Base-by-base conservation (phyloP, 2,113 vertebrate genomes). In the Sinocyclocheilus rhinocerous region DNA sequence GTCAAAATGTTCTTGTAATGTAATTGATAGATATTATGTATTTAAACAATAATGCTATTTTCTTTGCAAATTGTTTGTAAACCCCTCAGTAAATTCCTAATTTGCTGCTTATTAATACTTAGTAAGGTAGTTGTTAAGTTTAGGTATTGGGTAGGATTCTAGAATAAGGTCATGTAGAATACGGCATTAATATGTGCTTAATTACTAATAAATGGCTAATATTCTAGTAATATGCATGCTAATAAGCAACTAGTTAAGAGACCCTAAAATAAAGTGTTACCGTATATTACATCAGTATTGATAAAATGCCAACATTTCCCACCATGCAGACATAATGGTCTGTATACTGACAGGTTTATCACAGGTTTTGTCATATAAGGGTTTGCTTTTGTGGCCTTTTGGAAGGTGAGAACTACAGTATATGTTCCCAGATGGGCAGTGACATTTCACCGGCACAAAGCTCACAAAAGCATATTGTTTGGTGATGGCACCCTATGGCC, bases 391-490 rank as follows among this genome's bases (percentile, higher is more conserved):
- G 39, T 50, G 15, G 42, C 24, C 63, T 69, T 82, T 69, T 67
- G 26, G 29, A 82, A 50, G 45, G 42, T 48, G n/a, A 36, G 59
- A 22, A 13, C 42, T 12, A n/a, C n/a, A n/a, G n/a, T n/a, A 85
- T 77, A 65, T 36, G 29, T 67, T 67, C 59, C 24, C 73, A 69
- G 29, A 52, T 85, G 59, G 59, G 33, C 20, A 78, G 75, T 85
- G 84, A 85, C 84, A 78, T 85, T 82, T 69, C n/a, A 18, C 72
- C 57, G 69, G 77, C 83, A 76, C 87, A 85, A 2, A 42, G 81
- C 24, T 29, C 69, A n/a, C 5, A 80, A 81, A 86, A 80, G 65
- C 65, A 81, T 73, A 73, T 55, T 86, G 77, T 86, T 61, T 42
- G 69, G 8, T 15, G 39, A 73, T 61, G 36, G 70, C 65, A 18